Conservation (phyloP, 2,888 invertebrate genomes). For the Margaritifera margaritifera region DNA sequence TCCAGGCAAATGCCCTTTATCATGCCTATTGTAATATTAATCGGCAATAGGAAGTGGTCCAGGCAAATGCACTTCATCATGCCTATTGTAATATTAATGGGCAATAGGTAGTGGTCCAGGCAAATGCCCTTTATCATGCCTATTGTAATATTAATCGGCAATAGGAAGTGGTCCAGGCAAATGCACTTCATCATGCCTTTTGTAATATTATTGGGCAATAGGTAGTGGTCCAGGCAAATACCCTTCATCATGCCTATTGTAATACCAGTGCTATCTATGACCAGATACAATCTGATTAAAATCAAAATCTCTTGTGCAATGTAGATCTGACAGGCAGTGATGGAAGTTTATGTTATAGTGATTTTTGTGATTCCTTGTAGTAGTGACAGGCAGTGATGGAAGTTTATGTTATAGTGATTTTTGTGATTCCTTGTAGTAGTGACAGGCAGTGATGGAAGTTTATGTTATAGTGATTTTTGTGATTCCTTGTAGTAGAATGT, state of each 20-base stretch:
- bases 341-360: too few species aligned
- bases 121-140: not conserved
- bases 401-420: too few species aligned
- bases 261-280: not conserved
- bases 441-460: too few species aligned
- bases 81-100: not conserved
- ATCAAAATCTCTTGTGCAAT: too few species aligned
- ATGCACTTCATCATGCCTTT: not conserved
- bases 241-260: not conserved
- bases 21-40: not conserved
- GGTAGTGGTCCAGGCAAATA: not conserved
- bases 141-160: slow-evolving; percentile 12
- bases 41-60: slow-evolving; percentile 36
- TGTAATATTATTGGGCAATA: not conserved
- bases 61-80: slow-evolving; percentile 25
- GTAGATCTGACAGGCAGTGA: too few species aligned
- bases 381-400: too few species aligned
- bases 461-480: too few species aligned
- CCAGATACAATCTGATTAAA: too few species aligned
- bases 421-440: too few species aligned
- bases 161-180: slow-evolving; percentile 40
- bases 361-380: too few species aligned
- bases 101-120: not conserved
- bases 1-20: not conserved
- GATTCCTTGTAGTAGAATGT: too few species aligned